Conservation (phyloP, 2,113 vertebrate genomes). For the Tyto alba region DNA sequence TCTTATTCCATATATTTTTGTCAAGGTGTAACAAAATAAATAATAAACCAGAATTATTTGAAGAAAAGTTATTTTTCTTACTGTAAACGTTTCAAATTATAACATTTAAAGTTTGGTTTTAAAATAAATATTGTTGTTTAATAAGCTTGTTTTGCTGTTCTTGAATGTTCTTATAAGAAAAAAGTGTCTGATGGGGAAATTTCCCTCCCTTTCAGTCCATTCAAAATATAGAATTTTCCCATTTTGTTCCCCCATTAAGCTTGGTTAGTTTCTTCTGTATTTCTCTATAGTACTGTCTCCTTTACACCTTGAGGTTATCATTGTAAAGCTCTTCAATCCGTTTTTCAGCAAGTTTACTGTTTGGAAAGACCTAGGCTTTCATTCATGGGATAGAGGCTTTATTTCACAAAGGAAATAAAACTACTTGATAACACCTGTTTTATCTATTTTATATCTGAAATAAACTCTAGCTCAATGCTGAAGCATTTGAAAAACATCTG, state of each 20-base stretch:
- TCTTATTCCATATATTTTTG: neutral
- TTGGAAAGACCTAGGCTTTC: conserved; percentile 27
- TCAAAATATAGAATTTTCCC: neutral
- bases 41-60: neutral
- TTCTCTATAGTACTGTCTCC: neutral
- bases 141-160: neutral
- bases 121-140: neutral
- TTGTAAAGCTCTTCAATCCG: neutral
- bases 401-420: conserved; percentile 46
- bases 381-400: conserved; percentile 32
- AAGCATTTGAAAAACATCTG: conserved; percentile 9
- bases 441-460: conserved; percentile 57
- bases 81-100: neutral
- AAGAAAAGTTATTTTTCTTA: neutral
- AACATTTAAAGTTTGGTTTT: neutral
- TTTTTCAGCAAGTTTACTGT: conserved; percentile 14
- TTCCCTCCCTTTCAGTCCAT: neutral
- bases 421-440: conserved; percentile 21
- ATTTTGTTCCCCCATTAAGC: neutral
- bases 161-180: neutral
- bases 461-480: conserved; percentile 31
- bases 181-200: neutral
- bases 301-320: neutral
- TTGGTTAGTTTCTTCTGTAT: neutral
- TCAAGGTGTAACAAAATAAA: neutral